These are phyloP conservation scores for Pimephales promelas DNA, from an alignment of 2,113 vertebrate species.

Conservation along the genomic window DNA sequence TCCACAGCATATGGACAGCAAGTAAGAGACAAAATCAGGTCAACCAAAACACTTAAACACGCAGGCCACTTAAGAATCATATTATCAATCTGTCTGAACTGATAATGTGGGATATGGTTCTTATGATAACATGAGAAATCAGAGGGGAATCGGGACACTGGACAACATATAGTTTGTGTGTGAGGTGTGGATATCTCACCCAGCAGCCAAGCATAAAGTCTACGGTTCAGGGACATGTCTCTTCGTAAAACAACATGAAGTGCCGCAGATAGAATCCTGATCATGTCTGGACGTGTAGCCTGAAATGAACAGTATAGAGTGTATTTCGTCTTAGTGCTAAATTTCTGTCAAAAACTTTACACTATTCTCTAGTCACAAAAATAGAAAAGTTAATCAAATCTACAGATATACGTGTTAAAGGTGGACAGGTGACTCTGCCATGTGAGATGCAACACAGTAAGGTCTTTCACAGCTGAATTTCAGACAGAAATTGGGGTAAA, in stretches of 20 bases:
- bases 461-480: neutral
- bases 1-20: constrained; percentile 35
- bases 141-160: no score
- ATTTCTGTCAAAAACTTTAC: neutral
- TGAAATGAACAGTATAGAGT: constrained; percentile 65
- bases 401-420: neutral
- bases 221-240: constrained; percentile 98
- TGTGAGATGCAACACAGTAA: neutral
- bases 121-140: no score
- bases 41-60: neutral
- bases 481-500: neutral
- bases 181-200: constrained; percentile 74
- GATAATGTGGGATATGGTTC: no score
- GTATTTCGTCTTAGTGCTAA: neutral
- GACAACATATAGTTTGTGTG: constrained; percentile 30
- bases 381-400: no score
- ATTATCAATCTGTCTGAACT: no score
- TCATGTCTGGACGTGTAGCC: constrained; percentile 96
- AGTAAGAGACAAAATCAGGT: constrained; percentile 37
- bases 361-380: no score
- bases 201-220: constrained; percentile 97
- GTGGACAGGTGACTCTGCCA: neutral
- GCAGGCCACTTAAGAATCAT: no score
- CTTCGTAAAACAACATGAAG: constrained; percentile 96
- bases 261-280: constrained; percentile 95